Percentiles rank a stretch among this genome's conserved stretches.
phyloP scores from a whole-genome alignment of 2,888 invertebrate genomes.

The Chrysodeixis includens region DNA sequence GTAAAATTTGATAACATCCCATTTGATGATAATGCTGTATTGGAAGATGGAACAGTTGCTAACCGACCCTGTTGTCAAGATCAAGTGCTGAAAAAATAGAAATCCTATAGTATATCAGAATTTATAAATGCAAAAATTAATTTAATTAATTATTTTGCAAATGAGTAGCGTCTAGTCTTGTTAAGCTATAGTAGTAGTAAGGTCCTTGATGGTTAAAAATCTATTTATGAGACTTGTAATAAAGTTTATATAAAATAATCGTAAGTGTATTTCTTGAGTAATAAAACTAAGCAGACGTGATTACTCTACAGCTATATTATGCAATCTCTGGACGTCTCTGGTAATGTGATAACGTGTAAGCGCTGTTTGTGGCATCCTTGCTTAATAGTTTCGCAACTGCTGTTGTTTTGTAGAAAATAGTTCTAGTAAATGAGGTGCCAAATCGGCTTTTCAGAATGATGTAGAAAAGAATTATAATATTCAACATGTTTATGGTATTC shows the following conservation, averaged over 20 bases:
- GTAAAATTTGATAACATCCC: constrained; percentile 91
- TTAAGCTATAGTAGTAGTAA: neutral
- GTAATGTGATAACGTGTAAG: too few relatives aligned
- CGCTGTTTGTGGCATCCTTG: too few relatives aligned
- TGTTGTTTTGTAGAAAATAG: too few relatives aligned
- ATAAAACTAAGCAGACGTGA: too few relatives aligned
- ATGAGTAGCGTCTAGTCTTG: neutral
- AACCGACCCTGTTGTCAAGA: constrained; percentile 74
- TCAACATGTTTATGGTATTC: neutral
- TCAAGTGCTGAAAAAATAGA: constrained; percentile 65
- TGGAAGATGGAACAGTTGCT: constrained; percentile 69
- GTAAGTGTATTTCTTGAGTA: too few relatives aligned
- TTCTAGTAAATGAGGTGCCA: too few relatives aligned
- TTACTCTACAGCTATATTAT: too few relatives aligned
- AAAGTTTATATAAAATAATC: neutral
- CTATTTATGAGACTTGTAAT: neutral
- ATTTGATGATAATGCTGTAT: constrained; percentile 87
- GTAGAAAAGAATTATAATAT: too few relatives aligned
- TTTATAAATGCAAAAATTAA: neutral
- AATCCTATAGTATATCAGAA: neutral
- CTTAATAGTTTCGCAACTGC: too few relatives aligned
- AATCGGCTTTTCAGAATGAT: too few relatives aligned
- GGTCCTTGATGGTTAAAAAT: neutral
- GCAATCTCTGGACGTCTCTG: too few relatives aligned
- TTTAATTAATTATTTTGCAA: neutral